phyloP scores from a whole-genome alignment of 1,140 invertebrate genomes.

The Papilio aristodemus region DNA sequence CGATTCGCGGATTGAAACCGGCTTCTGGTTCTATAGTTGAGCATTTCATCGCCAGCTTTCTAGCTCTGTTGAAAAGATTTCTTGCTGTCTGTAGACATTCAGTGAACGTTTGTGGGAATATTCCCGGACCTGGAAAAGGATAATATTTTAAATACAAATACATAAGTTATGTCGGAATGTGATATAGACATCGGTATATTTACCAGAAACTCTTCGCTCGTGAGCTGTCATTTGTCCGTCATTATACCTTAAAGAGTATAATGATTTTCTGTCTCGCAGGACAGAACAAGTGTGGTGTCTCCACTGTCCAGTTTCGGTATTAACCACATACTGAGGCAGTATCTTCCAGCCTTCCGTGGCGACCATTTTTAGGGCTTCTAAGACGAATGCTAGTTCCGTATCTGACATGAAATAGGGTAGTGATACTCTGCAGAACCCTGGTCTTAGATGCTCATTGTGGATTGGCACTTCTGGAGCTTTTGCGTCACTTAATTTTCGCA shows the following conservation, averaged over 20 bases:
- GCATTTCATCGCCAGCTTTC: slow-evolving; percentile 87
- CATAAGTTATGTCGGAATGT: slow-evolving; percentile 25
- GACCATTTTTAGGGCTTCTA: slow-evolving; percentile 93
- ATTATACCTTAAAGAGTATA: slow-evolving; percentile 88
- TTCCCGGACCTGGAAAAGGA: slow-evolving; percentile 80
- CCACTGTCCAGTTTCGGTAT: slow-evolving; percentile 94
- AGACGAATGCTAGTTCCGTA: slow-evolving; percentile 88
- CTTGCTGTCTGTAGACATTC: slow-evolving; percentile 90
- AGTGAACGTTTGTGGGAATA: slow-evolving; percentile 86
- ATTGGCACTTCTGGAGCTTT: slow-evolving; percentile 71
- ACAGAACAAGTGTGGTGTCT: slow-evolving; percentile 90
- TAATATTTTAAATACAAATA: slow-evolving; percentile 22
- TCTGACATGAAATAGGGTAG: slow-evolving; percentile 93
- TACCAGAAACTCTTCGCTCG: slow-evolving; percentile 84
- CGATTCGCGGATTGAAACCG: slow-evolving; percentile 83
- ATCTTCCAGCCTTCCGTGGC: slow-evolving; percentile 94
- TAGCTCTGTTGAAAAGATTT: slow-evolving; percentile 88
- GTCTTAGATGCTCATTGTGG: slow-evolving; percentile 87
- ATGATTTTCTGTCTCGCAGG: slow-evolving; percentile 90
- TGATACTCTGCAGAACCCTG: slow-evolving; percentile 92
- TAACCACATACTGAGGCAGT: slow-evolving; percentile 91
- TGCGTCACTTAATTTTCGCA: slow-evolving; percentile 67
- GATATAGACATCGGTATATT: slow-evolving; percentile 32
- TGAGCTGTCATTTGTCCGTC: slow-evolving; percentile 88
- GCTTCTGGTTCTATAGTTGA: slow-evolving; percentile 87